Evolutionary conservation across 1,140 invertebrate species (phyloP).

Genomic region (Temnothorax longispinosus): DNA sequence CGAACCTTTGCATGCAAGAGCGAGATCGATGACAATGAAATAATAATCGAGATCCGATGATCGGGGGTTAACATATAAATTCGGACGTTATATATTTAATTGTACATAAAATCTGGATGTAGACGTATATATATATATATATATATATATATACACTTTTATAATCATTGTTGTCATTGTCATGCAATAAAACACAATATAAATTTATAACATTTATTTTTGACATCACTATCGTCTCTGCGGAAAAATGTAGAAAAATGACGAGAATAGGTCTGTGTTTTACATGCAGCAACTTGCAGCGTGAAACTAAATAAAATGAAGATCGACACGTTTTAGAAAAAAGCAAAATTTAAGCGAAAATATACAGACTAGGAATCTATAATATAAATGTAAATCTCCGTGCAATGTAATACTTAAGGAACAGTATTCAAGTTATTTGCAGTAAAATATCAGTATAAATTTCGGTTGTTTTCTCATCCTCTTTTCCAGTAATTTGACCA

Average conservation of each 20-base stretch:
- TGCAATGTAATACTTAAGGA: not conserved
- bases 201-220: not conserved
- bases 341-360: not conserved
- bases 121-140: not conserved
- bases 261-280: not conserved
- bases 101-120: conserved; percentile 22
- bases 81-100: not conserved
- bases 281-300: not conserved
- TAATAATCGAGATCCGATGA: not conserved
- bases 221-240: not conserved
- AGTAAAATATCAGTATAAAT: not conserved
- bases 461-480: not conserved
- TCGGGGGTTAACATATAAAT: not conserved
- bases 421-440: not conserved
- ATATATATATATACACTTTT: conserved; percentile 25
- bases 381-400: not conserved
- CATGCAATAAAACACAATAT: conserved; percentile 28
- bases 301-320: not conserved
- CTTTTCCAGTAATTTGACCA: not conserved
- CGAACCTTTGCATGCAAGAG: not conserved
- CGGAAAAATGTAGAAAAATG: not conserved
- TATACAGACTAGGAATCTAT: not conserved
- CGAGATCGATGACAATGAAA: conserved; percentile 2
- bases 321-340: not conserved
- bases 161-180: conserved; percentile 53